Conservation (phyloP, 2,113 vertebrate genomes). For the Chaetodon auriga region DNA sequence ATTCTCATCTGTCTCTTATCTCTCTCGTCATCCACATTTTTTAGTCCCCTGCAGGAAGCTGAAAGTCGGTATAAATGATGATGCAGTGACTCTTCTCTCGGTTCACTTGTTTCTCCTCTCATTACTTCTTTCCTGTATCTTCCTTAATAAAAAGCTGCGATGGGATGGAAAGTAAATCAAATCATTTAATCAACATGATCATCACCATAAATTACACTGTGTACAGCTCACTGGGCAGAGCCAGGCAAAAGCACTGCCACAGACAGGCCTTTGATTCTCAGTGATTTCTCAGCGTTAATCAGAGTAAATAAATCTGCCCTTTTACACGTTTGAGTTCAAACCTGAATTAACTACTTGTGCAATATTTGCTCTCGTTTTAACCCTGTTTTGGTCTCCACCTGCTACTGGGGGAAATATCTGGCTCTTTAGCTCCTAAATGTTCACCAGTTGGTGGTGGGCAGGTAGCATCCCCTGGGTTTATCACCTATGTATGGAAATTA, state of each 20-base stretch:
- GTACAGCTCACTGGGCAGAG: neutral
- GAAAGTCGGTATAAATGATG: neutral
- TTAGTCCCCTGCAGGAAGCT: neutral
- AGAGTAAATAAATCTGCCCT: neutral
- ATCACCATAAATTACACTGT: neutral
- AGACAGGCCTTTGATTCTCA: neutral
- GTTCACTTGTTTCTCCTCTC: neutral
- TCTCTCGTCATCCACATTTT: neutral
- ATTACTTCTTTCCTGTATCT: neutral
- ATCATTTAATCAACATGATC: neutral
- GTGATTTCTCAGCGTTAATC: no score
- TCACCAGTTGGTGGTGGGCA: no score
- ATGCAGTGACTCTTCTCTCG: neutral
- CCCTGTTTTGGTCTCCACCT: no score
- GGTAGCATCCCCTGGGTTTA: no score
- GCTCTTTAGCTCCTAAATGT: no score
- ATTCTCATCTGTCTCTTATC: neutral
- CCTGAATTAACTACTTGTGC: no score
- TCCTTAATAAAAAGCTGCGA: slow-evolving; percentile 2
- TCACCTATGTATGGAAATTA: neutral
- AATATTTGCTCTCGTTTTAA: neutral
- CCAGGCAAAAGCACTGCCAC: neutral
- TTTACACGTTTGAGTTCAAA: no score
- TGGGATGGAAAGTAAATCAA: neutral
- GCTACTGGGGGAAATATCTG: no score